A percentile compares a stretch with the other conserved stretches of the same genome.
These are phyloP conservation scores for Musca vetustissima DNA, from an alignment of 1,140 invertebrate genomes.

Conservation along the genomic window DNA sequence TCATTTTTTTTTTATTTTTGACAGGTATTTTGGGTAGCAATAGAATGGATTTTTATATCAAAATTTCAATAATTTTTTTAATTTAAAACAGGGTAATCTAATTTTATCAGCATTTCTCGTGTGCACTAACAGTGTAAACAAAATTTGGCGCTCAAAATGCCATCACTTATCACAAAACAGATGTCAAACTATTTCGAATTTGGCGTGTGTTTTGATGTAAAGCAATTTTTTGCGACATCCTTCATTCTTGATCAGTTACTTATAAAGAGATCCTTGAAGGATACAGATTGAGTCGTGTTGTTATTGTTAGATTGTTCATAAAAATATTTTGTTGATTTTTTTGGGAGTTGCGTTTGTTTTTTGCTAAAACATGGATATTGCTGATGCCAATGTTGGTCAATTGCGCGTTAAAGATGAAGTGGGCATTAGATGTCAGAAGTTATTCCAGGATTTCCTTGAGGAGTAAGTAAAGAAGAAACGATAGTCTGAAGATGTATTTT, in stretches of 20 bases:
- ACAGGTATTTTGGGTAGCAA: too few species aligned
- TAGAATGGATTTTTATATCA: too few species aligned
- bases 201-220: conserved; percentile 9
- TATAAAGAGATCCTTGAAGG: not conserved
- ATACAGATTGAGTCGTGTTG: not conserved
- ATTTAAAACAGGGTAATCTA: too few species aligned
- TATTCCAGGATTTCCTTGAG: conserved; percentile 94
- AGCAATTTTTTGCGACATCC: not conserved
- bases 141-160: conserved; percentile 8
- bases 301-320: not conserved
- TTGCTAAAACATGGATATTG: conserved; percentile 63
- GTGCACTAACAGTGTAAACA: conserved; percentile 15
- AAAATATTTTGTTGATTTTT: too few species aligned
- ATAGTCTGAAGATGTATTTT: too few species aligned
- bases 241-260: not conserved
- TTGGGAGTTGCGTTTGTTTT: too few species aligned
- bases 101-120: too few species aligned
- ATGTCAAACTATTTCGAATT: conserved; percentile 11
- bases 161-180: not conserved
- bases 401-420: conserved; percentile 82
- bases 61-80: too few species aligned
- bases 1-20: too few species aligned
- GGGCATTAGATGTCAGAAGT: conserved; percentile 87
- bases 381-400: conserved; percentile 65
- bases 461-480: conserved; percentile 67